Evolutionary conservation across 2,888 invertebrate genomes (phyloP), one percentile per base, ranked within the genome.

Genomic region (Ochropacha duplaris): DNA sequence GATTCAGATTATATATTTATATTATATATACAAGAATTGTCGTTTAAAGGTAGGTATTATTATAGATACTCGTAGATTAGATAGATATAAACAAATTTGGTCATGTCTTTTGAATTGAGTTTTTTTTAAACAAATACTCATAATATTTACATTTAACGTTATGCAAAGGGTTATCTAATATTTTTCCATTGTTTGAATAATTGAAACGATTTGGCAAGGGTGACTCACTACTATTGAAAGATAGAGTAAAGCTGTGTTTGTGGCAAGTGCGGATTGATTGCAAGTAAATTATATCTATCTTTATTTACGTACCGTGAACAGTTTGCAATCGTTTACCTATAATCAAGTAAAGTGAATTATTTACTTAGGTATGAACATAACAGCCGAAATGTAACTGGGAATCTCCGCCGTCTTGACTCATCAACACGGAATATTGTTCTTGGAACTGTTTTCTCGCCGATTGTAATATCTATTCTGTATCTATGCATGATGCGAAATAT

Each of bases 221-320:
- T 52, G 52, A 52, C 22, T 52, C 34, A 52, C 19, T 4, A 9
- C 31, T 62, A 68, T 63, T 62, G 71, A 70, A 61, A 74, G 71
- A 74, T 62, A 63, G 68, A 76, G 66, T 71, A 61, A 70, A 69
- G 62, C 68, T 65, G 71, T 62, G 58, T 50, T 51, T 56, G 64
- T 55, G 56, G 6, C 64, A 67, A 70, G 61, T 63, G 70, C 71
- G 57, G 61, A 68, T 62, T 66, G 69, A 65, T 71, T 69, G 64
- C 64, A 66, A 57, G 60, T 71, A 65, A 74, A 77, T 77, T 72
- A 69, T 74, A 71, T 72, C 64, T 72, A 67, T 64, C 61, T 68
- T 64, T 71, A 67, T 78, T 78, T 75, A 76, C 66, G 57, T 57
- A 62, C 65, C 66, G 65, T 57, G 58, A 68, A 62, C 56, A 55